phyloP scores from a whole-genome alignment of 2,113 vertebrate species.

The Megaptera novaeangliae region DNA sequence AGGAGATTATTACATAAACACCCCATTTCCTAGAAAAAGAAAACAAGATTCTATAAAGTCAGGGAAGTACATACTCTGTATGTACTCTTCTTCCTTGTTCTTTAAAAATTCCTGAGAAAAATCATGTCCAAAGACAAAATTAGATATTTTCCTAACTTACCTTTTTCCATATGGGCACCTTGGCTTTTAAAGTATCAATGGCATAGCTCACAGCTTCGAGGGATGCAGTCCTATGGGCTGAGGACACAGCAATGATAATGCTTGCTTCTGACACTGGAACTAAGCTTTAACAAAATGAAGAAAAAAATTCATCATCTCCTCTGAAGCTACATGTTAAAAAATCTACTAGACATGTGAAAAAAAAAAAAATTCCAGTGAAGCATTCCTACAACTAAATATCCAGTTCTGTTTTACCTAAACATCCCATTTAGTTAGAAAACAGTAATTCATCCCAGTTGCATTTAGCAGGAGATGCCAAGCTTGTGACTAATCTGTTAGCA shows the following conservation, averaged over 20 bases:
- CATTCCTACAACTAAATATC: not conserved
- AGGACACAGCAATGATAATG: conserved; percentile 91
- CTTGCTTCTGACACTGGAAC: conserved; percentile 93
- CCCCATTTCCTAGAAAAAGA: not conserved
- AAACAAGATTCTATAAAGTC: not conserved
- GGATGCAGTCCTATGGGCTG: conserved; percentile 89
- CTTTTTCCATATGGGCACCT: conserved; percentile 95
- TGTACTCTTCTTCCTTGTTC: not conserved
- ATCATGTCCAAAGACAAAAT: not conserved
- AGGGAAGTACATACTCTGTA: not conserved
- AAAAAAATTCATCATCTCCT: conserved; percentile 21
- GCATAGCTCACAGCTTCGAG: conserved; percentile 89
- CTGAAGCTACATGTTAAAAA: not conserved
- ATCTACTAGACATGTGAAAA: not conserved
- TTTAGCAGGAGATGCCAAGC: not conserved
- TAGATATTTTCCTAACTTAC: conserved; percentile 66
- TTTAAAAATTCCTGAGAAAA: not conserved
- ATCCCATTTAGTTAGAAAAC: not conserved
- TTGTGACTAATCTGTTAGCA: not conserved
- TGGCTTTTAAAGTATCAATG: conserved; percentile 89
- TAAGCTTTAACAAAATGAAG: conserved; percentile 74
- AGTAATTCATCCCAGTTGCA: not conserved
- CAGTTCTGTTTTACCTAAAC: not conserved
- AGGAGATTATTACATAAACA: not conserved
- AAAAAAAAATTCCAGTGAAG: not conserved